Conservation (phyloP, 2,797 vertebrate genomes). For the Tauraco hartlaubi region DNA sequence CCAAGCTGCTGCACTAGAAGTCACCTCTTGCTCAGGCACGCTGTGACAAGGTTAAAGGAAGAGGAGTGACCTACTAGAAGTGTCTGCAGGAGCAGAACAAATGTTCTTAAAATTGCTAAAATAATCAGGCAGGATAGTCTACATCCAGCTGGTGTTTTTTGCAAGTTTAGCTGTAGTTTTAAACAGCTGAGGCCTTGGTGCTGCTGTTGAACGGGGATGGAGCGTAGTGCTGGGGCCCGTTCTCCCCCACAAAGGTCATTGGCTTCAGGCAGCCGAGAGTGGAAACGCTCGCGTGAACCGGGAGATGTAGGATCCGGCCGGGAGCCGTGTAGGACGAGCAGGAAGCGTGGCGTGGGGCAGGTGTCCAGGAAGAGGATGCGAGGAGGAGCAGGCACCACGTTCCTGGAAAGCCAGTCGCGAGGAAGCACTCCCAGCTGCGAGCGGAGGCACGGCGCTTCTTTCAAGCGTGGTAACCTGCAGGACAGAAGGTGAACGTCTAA, state of each 20-base stretch:
- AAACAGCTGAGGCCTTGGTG: not conserved
- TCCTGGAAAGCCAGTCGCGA: conserved; percentile 34
- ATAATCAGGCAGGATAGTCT: not conserved
- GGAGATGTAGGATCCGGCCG: not conserved
- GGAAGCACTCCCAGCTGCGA: fast-evolving
- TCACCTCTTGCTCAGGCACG: not conserved
- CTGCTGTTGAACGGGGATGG: not conserved
- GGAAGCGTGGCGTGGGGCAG: conserved; percentile 15
- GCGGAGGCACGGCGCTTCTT: not conserved
- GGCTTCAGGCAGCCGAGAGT: not conserved
- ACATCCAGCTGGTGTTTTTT: not conserved
- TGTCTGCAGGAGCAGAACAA: not conserved
- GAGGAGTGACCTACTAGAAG: not conserved
- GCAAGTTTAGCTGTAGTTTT: not conserved
- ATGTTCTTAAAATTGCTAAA: not conserved
- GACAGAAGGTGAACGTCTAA: not conserved
- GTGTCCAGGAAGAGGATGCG: not conserved
- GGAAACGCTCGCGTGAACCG: not conserved
- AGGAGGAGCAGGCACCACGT: not conserved
- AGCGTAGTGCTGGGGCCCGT: not conserved
- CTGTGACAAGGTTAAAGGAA: not conserved
- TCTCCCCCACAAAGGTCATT: not conserved
- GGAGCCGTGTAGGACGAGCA: not conserved
- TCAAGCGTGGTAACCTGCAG: fast-evolving
- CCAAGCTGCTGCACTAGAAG: not conserved